Evolutionary conservation across 1,140 invertebrate genomes (phyloP).

Genomic region (Drosophila bipectinata): DNA sequence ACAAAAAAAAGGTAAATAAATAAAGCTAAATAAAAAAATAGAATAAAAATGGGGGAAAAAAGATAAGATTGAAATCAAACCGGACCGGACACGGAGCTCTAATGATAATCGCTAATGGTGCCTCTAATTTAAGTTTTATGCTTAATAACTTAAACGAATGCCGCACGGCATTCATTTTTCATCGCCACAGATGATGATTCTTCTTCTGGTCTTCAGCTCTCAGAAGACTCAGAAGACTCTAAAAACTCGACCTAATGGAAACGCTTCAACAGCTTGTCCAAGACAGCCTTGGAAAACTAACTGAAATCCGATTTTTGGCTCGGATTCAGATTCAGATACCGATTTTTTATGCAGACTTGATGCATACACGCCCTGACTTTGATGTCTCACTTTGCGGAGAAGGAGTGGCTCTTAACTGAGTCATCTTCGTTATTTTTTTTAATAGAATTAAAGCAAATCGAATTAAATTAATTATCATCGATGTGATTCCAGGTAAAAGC

Average conservation of each 20-base stretch:
- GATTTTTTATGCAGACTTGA: constrained; percentile 46
- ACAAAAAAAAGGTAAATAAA: neutral
- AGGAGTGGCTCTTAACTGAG: constrained; percentile 21
- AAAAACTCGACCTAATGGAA: constrained; percentile 64
- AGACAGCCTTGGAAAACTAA: constrained; percentile 44
- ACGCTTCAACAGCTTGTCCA: constrained; percentile 74
- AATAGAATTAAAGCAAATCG: constrained; percentile 17
- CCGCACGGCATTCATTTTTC: constrained; percentile 71
- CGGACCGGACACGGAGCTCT: constrained; percentile 59
- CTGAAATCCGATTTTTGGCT: neutral
- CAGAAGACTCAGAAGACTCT: neutral
- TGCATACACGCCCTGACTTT: constrained; percentile 14
- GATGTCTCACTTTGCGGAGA: constrained; percentile 40
- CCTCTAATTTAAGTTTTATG: constrained; percentile 71
- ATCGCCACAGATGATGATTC: constrained; percentile 7
- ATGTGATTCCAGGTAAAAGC: constrained; percentile 48
- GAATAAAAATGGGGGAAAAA: neutral
- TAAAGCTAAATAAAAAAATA: neutral
- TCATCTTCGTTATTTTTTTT: neutral
- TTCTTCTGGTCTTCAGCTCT: constrained; percentile 30
- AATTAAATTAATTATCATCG: constrained; percentile 30
- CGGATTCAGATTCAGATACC: neutral
- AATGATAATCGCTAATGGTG: constrained; percentile 68
- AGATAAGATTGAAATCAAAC: constrained; percentile 31
- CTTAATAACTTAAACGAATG: constrained; percentile 75